Evolutionary conservation across 92 coral and sea anemone genomes (phyloP).

Genomic region (Zoanthus solanderi): DNA sequence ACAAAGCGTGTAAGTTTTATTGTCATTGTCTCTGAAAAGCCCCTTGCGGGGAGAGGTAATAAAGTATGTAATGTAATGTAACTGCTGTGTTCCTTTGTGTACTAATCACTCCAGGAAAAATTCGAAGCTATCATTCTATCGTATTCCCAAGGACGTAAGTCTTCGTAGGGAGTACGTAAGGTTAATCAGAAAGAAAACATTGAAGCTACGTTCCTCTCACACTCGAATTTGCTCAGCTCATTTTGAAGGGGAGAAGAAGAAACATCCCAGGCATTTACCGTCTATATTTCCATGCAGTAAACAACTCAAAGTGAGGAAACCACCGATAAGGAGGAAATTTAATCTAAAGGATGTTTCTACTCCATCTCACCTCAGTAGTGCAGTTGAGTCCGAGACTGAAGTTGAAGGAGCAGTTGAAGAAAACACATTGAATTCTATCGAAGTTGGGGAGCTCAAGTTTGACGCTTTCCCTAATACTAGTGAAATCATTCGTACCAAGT

Average conservation of each 20-base stretch:
- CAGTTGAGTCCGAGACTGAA: constrained; percentile 55
- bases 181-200: constrained; percentile 58
- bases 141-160: constrained; percentile 59
- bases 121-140: constrained; percentile 53
- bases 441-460: constrained; percentile 51
- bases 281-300: constrained; percentile 57
- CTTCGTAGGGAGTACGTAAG: constrained; percentile 45
- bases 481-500: constrained; percentile 47
- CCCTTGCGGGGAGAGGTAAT: too few species aligned
- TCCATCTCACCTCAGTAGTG: constrained; percentile 44
- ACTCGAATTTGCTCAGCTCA: constrained; percentile 57
- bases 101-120: constrained; percentile 61
- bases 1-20: too few species aligned
- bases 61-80: neutral
- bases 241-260: constrained; percentile 67
- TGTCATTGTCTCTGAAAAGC: too few species aligned
- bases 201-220: constrained; percentile 59
- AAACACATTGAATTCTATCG: constrained; percentile 44
- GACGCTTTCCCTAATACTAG: constrained; percentile 31
- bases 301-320: constrained; percentile 57
- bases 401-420: constrained; percentile 54
- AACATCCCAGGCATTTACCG: neutral
- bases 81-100: constrained; percentile 61
- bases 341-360: constrained; percentile 59
- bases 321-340: constrained; percentile 57